Conservation (phyloP, 2,797 vertebrate genomes). For the Picus viridis region DNA sequence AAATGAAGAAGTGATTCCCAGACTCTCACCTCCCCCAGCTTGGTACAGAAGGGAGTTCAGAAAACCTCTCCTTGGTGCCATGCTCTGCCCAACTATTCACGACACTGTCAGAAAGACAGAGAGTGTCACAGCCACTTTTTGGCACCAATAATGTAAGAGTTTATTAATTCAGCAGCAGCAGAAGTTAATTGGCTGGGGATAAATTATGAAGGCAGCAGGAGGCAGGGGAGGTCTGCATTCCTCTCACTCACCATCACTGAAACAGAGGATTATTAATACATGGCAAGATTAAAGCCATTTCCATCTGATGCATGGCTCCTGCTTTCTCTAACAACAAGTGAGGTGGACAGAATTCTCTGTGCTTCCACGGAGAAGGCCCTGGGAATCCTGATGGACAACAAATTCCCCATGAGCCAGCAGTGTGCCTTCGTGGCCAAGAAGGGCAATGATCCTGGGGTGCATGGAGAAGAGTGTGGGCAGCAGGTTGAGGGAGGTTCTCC, state of each 20-base stretch:
- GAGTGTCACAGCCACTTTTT: neutral
- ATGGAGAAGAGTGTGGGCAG: too few relatives aligned
- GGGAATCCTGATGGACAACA: too few relatives aligned
- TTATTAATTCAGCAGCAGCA: slow-evolving; percentile 19
- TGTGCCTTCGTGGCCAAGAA: too few relatives aligned
- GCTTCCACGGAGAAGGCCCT: neutral
- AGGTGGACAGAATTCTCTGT: neutral
- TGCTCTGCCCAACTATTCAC: neutral
- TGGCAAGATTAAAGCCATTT: slow-evolving; percentile 22
- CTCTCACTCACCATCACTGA: neutral
- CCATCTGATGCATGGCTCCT: neutral
- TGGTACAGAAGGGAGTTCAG: neutral
- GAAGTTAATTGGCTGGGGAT: slow-evolving; percentile 53
- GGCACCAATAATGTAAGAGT: slow-evolving; percentile 35
- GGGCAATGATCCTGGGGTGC: too few relatives aligned
- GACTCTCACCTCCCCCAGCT: neutral
- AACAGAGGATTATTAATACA: slow-evolving; percentile 23
- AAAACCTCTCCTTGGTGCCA: neutral
- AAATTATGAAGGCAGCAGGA: slow-evolving; percentile 25
- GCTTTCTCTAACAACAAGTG: neutral
- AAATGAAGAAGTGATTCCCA: neutral
- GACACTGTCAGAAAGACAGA: neutral
- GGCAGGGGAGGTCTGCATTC: neutral
- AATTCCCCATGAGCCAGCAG: too few relatives aligned
- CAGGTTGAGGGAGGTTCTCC: too few relatives aligned